Conservation (phyloP, 2,113 vertebrate genomes). For the Salvelinus sp. region DNA sequence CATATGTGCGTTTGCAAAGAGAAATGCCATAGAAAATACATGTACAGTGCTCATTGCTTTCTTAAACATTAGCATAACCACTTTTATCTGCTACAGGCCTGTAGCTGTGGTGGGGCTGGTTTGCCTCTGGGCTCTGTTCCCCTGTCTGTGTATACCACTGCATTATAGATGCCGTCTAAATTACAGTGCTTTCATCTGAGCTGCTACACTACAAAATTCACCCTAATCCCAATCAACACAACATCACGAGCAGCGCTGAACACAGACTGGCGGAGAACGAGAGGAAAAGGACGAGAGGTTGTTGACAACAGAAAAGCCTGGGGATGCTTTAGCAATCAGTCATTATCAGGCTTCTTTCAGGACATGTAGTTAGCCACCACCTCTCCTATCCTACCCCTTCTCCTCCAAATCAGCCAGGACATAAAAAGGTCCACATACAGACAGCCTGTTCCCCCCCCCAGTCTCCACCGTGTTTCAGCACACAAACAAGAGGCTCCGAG, state of each 20-base stretch:
- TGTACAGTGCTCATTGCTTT: background rate
- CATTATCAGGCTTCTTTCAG: background rate
- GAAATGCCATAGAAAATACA: constrained; percentile 3
- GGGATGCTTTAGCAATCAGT: background rate
- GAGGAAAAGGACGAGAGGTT: background rate
- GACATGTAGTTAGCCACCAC: too few relatives aligned
- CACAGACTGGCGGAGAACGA: background rate
- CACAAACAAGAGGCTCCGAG: too few relatives aligned
- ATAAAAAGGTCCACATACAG: too few relatives aligned
- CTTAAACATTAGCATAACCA: constrained; percentile 1
- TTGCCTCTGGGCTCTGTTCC: background rate
- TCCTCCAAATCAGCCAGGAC: too few relatives aligned
- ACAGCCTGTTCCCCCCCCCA: too few relatives aligned
- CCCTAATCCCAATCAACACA: background rate
- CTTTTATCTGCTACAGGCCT: constrained; percentile 22
- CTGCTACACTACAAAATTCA: constrained; percentile 30
- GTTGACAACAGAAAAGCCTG: background rate
- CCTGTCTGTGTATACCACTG: constrained; percentile 29
- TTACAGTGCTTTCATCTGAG: constrained; percentile 51
- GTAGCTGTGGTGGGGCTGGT: constrained; percentile 31
- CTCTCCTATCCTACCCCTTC: too few relatives aligned
- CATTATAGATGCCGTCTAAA: constrained; percentile 61
- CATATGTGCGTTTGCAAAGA: constrained; percentile 1
- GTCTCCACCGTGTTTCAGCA: too few relatives aligned
- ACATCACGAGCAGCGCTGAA: background rate